phyloP scores from a whole-genome alignment of 2,797 vertebrate genomes.

The Argya squamiceps region DNA sequence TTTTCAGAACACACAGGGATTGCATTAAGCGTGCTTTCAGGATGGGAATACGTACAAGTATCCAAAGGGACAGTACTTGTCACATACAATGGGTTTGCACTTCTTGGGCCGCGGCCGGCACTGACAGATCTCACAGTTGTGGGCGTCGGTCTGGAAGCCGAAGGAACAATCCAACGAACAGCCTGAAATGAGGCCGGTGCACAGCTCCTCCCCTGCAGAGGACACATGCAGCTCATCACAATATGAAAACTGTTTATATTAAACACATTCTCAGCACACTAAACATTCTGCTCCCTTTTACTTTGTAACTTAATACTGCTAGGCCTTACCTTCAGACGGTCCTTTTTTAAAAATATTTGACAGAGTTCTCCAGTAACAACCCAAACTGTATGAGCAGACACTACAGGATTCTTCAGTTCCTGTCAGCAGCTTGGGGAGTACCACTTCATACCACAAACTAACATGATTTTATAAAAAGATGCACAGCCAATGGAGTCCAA shows the following conservation, averaged over 20 bases:
- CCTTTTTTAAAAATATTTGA: not conserved
- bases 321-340: not conserved
- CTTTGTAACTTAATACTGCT: not conserved
- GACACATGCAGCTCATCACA: not conserved
- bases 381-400: not conserved
- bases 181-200: constrained; percentile 76
- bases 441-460: not conserved
- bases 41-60: constrained; percentile 82
- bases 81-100: constrained; percentile 85
- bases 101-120: constrained; percentile 86
- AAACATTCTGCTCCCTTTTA: not conserved
- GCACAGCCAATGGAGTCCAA: not conserved
- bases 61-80: constrained; percentile 87
- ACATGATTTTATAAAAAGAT: not conserved
- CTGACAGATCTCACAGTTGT: constrained; percentile 85
- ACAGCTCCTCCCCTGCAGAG: constrained; percentile 83
- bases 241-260: not conserved
- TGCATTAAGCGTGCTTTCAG: not conserved
- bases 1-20: not conserved
- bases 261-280: not conserved
- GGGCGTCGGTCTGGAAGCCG: constrained; percentile 83
- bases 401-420: not conserved
- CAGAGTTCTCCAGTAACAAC: not conserved
- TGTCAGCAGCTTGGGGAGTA: not conserved
- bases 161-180: constrained; percentile 85